A percentile compares a stretch with the other conserved stretches of the same genome.
Conservation (phyloP, 2,797 vertebrate species). For the Melanotaenia pygmaea region DNA sequence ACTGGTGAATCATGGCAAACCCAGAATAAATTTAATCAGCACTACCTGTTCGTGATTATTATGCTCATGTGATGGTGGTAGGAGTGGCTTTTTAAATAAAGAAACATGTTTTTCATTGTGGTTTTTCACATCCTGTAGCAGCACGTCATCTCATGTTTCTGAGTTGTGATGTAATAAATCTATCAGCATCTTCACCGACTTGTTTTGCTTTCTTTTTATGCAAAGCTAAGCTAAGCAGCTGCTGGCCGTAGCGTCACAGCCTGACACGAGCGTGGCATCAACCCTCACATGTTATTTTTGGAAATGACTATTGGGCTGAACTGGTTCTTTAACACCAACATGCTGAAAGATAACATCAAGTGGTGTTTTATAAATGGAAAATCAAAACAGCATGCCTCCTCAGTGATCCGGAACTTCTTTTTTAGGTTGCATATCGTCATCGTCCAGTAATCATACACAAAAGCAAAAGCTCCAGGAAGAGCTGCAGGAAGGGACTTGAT, state of each 20-base stretch:
- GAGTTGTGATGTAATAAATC: too few species aligned
- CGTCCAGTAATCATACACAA: not conserved
- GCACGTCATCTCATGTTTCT: not conserved
- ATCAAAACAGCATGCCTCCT: not conserved
- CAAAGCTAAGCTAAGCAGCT: too few species aligned
- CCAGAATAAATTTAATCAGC: conserved; percentile 13
- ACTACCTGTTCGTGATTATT: not conserved
- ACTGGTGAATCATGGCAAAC: conserved; percentile 22
- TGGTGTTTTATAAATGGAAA: not conserved
- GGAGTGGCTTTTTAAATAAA: too few species aligned
- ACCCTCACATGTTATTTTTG: not conserved
- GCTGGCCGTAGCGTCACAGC: not conserved
- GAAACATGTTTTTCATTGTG: too few species aligned
- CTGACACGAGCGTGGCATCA: not conserved
- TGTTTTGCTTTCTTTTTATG: too few species aligned
- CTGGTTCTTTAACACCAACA: not conserved
- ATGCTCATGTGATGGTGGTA: conserved; percentile 2
- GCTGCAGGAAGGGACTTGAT: not conserved
- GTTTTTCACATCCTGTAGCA: not conserved
- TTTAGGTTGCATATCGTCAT: not conserved
- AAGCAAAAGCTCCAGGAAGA: not conserved
- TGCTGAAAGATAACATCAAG: not conserved
- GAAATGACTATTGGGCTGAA: not conserved
- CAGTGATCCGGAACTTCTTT: not conserved
- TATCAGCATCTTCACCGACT: too few species aligned